phyloP scores from a whole-genome alignment of 2,888 invertebrate genomes.

The Thymelicus acteon region DNA sequence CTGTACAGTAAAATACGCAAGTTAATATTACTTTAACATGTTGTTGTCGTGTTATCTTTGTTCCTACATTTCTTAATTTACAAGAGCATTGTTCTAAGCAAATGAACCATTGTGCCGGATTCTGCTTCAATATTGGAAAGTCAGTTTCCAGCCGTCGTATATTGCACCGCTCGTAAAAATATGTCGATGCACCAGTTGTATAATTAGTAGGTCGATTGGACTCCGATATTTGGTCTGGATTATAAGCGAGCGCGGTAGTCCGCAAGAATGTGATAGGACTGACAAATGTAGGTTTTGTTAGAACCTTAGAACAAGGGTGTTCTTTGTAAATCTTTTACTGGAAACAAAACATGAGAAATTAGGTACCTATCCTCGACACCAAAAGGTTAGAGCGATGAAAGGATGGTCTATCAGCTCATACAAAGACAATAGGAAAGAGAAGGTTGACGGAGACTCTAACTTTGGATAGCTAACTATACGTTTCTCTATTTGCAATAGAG shows the following conservation, averaged over 20 bases:
- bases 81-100: conserved; percentile 22
- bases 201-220: conserved; percentile 26
- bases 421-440: too few species aligned
- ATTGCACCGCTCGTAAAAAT: conserved; percentile 14
- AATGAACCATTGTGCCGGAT: conserved; percentile 28
- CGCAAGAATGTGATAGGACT: background rate
- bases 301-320: too few species aligned
- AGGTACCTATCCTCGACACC: too few species aligned
- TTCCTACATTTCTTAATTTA: conserved; percentile 16
- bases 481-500: too few species aligned
- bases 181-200: background rate
- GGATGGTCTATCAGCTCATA: too few species aligned
- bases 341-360: too few species aligned
- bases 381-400: too few species aligned
- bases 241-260: background rate
- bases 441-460: too few species aligned
- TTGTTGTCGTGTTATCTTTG: background rate
- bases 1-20: conserved; percentile 1
- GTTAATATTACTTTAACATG: conserved; percentile 4
- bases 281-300: too few species aligned
- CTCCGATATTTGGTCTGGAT: background rate
- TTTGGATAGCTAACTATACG: too few species aligned
- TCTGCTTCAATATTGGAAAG: conserved; percentile 14
- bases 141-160: conserved; percentile 7
- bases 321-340: too few species aligned